A percentile compares a stretch with the other conserved stretches of the same genome.
phyloP scores from a whole-genome alignment of 2,113 vertebrate species.

The Solea senegalensis region DNA sequence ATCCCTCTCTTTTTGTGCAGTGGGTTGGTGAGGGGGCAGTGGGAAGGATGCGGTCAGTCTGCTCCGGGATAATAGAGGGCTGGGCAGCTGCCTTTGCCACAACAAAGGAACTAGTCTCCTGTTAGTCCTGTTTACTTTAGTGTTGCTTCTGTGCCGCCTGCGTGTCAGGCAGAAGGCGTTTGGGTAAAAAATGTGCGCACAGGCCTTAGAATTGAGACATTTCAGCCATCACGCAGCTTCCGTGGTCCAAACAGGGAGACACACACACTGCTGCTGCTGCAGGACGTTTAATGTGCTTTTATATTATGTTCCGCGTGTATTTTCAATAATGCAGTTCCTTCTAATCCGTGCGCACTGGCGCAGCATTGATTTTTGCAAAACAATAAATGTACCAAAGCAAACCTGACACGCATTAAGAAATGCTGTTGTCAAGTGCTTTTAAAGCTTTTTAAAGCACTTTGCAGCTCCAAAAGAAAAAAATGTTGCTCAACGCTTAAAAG shows the following conservation, averaged over 20 bases:
- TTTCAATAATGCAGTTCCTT: neutral
- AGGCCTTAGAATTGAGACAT: slow-evolving; percentile 71
- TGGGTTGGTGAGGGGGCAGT: slow-evolving; percentile 84
- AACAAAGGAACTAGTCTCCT: slow-evolving; percentile 89
- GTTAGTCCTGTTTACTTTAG: slow-evolving; percentile 90
- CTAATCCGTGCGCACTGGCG: neutral
- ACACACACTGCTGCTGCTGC: neutral
- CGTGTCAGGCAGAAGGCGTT: slow-evolving; percentile 84
- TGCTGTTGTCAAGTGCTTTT: neutral
- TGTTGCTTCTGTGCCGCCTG: slow-evolving; percentile 84
- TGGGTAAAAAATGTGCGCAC: slow-evolving; percentile 54
- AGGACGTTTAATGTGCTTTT: slow-evolving; percentile 25
- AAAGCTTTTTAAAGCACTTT: too few species aligned
- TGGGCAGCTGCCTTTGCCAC: slow-evolving; percentile 86
- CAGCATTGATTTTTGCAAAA: neutral
- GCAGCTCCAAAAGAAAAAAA: slow-evolving; percentile 64
- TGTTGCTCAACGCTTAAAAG: slow-evolving; percentile 87
- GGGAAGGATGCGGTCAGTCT: slow-evolving; percentile 88
- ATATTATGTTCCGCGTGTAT: slow-evolving; percentile 21
- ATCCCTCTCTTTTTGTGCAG: slow-evolving; percentile 90
- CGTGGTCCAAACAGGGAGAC: neutral
- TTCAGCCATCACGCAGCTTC: slow-evolving; percentile 39
- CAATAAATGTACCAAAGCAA: neutral
- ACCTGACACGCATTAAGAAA: too few species aligned
- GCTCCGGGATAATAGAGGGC: slow-evolving; percentile 85